phyloP scores from a whole-genome alignment of 2,888 invertebrate genomes.

The Xestia xanthographa region DNA sequence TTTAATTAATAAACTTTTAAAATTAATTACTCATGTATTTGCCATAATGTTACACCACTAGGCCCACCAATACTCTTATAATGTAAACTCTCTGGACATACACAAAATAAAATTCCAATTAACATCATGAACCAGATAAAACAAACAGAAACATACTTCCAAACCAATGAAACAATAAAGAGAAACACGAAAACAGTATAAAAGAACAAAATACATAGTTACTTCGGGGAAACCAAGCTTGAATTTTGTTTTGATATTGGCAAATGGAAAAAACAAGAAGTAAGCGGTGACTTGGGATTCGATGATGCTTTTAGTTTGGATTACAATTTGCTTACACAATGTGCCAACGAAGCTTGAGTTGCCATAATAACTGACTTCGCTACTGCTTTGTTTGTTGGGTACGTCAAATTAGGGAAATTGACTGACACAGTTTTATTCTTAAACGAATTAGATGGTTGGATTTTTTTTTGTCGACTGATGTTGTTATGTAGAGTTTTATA shows the following conservation, averaged over 20 bases:
- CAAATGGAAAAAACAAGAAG: constrained; percentile 58
- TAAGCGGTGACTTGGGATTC: constrained; percentile 65
- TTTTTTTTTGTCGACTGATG: not conserved
- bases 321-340: constrained; percentile 70
- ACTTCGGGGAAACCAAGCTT: constrained; percentile 27
- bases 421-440: constrained; percentile 20
- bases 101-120: constrained; percentile 3
- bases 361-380: constrained; percentile 60
- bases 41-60: too few species aligned
- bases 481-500: not conserved
- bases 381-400: constrained; percentile 44
- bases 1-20: too few species aligned
- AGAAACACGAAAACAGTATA: constrained; percentile 19
- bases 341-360: constrained; percentile 61
- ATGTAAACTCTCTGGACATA: not conserved
- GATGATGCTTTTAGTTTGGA: constrained; percentile 69
- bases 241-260: constrained; percentile 54
- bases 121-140: not conserved
- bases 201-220: constrained; percentile 17
- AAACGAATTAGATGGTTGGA: constrained; percentile 1
- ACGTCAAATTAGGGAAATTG: constrained; percentile 59
- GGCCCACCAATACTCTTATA: too few species aligned
- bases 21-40: too few species aligned
- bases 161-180: constrained; percentile 6
- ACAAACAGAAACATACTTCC: constrained; percentile 9